Evolutionary conservation across 1,140 invertebrate genomes (phyloP).

Genomic region (Caenorhabditis remanei): DNA sequence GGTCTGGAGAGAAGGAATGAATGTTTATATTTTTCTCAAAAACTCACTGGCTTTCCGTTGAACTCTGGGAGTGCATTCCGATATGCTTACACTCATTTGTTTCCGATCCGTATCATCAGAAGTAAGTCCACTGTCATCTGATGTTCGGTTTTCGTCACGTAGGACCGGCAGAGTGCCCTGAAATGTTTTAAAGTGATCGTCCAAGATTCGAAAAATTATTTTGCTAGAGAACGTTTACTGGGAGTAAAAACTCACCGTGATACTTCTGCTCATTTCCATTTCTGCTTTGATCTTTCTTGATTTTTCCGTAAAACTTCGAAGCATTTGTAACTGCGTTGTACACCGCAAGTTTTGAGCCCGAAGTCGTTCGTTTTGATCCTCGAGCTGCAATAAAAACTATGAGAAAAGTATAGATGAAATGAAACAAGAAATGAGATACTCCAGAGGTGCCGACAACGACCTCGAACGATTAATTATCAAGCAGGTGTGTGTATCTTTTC

Average conservation of each 20-base stretch:
- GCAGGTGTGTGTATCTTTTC: conserved; percentile 24
- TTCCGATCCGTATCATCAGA: conserved; percentile 69
- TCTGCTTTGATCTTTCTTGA: conserved; percentile 64
- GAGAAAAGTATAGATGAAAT: conserved; percentile 64
- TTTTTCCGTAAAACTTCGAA: conserved; percentile 72
- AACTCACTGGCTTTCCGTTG: conserved; percentile 48
- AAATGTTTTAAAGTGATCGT: conserved; percentile 13
- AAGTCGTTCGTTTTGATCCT: conserved; percentile 73
- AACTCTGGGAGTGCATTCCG: conserved; percentile 53
- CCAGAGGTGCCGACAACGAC: background rate
- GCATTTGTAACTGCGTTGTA: conserved; percentile 69
- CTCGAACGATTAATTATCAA: conserved; percentile 32
- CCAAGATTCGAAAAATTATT: no score
- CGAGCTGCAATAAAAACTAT: conserved; percentile 67
- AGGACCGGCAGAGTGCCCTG: conserved; percentile 68
- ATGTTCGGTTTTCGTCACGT: conserved; percentile 68
- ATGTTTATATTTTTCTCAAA: background rate
- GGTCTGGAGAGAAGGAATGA: conserved; percentile 26
- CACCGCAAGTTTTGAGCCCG: conserved; percentile 71
- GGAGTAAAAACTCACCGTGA: conserved; percentile 49
- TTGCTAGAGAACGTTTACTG: background rate
- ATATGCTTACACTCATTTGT: conserved; percentile 55
- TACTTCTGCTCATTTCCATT: conserved; percentile 61
- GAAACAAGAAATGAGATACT: background rate
- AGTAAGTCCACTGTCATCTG: conserved; percentile 72